These are phyloP conservation scores for Nothocercus nigrocapillus DNA, from an alignment of 2,113 vertebrate species.

Conservation along the genomic window DNA sequence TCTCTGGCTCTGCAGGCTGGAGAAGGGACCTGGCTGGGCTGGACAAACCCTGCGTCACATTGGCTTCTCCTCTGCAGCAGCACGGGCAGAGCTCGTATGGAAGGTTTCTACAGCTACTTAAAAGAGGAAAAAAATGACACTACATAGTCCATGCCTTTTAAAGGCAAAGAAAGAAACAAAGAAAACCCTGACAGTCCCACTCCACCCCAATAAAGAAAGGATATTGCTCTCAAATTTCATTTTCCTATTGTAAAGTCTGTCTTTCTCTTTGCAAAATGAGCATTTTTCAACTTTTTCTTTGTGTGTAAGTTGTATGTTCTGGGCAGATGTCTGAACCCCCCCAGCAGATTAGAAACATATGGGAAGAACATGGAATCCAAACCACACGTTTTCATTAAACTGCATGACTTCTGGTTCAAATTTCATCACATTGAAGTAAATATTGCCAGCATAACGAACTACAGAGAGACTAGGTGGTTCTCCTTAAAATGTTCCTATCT, in stretches of 20 bases:
- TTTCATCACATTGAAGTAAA: not conserved
- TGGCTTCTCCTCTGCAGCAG: not conserved
- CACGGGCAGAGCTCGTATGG: not conserved
- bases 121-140: not conserved
- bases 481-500: not conserved
- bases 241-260: not conserved
- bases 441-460: not conserved
- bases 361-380: not conserved
- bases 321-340: not conserved
- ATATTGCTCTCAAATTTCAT: not conserved
- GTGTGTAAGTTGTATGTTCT: not conserved
- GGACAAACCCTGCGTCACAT: slow-evolving; percentile 47
- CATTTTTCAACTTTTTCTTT: not conserved
- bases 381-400: not conserved
- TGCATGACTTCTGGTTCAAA: not conserved
- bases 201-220: not conserved
- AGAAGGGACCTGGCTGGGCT: not conserved
- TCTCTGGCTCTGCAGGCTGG: not conserved
- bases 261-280: not conserved
- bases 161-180: not conserved
- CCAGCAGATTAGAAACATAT: slow-evolving; percentile 1
- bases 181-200: not conserved
- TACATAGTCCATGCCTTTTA: not conserved
- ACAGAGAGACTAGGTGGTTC: not conserved
- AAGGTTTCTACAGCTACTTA: not conserved